These are phyloP conservation scores for Glaucomys volans DNA, from an alignment of 2,113 vertebrate genomes.

Conservation along the genomic window DNA sequence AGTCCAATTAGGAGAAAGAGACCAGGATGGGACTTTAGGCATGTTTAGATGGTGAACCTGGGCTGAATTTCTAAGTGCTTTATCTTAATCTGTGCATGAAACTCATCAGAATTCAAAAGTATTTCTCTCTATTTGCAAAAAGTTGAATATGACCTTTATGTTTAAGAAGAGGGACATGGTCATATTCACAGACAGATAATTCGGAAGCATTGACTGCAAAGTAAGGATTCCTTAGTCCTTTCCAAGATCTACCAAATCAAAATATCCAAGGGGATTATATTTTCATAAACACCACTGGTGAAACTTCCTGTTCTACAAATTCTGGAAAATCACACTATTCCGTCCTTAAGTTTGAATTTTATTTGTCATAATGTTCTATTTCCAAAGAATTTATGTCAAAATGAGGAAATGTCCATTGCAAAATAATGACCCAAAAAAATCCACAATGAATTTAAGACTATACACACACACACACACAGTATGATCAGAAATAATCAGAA, in stretches of 20 bases:
- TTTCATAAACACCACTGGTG: neutral
- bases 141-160: neutral
- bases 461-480: neutral
- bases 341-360: neutral
- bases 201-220: neutral
- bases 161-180: neutral
- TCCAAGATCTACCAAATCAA: neutral
- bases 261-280: neutral
- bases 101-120: neutral
- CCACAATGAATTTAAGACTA: neutral
- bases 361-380: neutral
- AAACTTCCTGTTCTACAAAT: neutral
- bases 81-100: neutral
- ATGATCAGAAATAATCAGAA: neutral
- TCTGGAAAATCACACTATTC: neutral
- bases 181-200: neutral
- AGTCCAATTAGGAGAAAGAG: neutral
- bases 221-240: neutral
- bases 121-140: slow-evolving; percentile 14
- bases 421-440: neutral
- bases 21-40: fast-evolving
- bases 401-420: neutral
- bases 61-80: neutral
- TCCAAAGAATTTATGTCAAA: neutral
- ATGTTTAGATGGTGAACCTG: neutral